Evolutionary conservation across 2,888 invertebrate genomes (phyloP), one percentile per base, ranked within the genome.

Genomic region (Drosophila eohydei): DNA sequence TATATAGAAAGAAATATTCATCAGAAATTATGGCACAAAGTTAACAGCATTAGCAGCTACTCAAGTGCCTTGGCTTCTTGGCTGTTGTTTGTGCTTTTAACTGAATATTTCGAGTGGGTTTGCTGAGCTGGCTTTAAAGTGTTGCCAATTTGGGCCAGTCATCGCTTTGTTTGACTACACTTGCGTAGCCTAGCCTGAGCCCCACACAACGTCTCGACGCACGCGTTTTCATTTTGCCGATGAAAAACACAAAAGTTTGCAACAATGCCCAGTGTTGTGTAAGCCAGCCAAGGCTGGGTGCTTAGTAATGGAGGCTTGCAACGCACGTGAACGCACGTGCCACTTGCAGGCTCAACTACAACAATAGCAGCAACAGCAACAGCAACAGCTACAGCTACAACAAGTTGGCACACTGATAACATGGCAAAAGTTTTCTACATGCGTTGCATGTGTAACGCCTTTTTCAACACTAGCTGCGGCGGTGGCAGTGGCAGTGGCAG

Each of bases 401-500:
- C 43, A 71, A 68, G 59, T 75, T 69, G 55, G 55, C 64, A 72
- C 80, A 63, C 75, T 80, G 86, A 84, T 84, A 84, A 88, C 86
- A 83, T 88, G 88, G 80, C 71, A 60, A 83, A 84, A 88, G 69
- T 80, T 76, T 83, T 71, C 59, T 61, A 68, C 83, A 82, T 80
- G 82, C 81, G 63, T 77, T 74, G 76, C 74, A 74, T 71, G 67
- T 81, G 71, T 74, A 71, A 73, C 66, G 62, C 80, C 73, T 76
- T 84, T 81, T 74, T 64, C 80, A 82, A 80, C 88, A 83, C 88
- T 66, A 34, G 28, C 30, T 36, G 26, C 51, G 26, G 44, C 30
- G 3, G 30, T 5, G 30, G 6, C 30, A 30, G 30, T 5, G 55
- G 50, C 61, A 36, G 30, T 5, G 30, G 30, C 46, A 28, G 26